phyloP scores from a whole-genome alignment of 2,113 vertebrate genomes.

The Thymallus thymallus region DNA sequence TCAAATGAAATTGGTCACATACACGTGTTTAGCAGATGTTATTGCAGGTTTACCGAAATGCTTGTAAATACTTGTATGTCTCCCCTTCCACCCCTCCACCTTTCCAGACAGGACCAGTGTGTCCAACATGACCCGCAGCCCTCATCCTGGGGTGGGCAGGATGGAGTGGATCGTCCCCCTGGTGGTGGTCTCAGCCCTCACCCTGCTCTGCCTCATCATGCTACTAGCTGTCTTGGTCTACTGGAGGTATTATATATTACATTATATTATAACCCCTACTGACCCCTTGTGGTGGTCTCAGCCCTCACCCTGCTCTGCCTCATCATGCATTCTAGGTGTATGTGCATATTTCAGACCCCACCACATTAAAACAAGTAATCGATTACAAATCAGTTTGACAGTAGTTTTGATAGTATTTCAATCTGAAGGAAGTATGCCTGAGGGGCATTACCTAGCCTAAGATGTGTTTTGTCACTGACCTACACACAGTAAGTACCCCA shows the following conservation, averaged over 20 bases:
- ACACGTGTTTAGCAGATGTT: too few relatives aligned
- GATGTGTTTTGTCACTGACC: too few relatives aligned
- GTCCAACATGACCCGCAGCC: slow-evolving; percentile 67
- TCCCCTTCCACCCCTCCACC: not conserved
- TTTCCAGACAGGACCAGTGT: slow-evolving; percentile 73
- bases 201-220: slow-evolving; percentile 93
- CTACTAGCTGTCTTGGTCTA: slow-evolving; percentile 94
- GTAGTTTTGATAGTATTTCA: too few relatives aligned
- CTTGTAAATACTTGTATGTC: too few relatives aligned
- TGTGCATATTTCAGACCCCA: too few relatives aligned
- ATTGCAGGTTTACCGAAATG: too few relatives aligned
- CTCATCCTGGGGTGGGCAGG: slow-evolving; percentile 75
- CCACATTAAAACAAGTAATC: too few relatives aligned
- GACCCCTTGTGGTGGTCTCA: slow-evolving; percentile 91
- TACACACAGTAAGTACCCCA: slow-evolving; percentile 31
- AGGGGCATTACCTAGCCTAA: too few relatives aligned
- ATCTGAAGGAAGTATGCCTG: too few relatives aligned
- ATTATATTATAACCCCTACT: too few relatives aligned
- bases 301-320: slow-evolving; percentile 95
- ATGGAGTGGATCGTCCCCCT: slow-evolving; percentile 98
- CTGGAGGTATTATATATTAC: slow-evolving; percentile 86
- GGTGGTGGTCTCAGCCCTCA: slow-evolving; percentile 94
- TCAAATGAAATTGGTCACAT: too few relatives aligned
- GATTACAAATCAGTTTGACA: too few relatives aligned
- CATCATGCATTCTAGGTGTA: slow-evolving; percentile 89